Evolutionary conservation across 2,797 vertebrate species (phyloP).

Genomic region (Lindbergichthys nudifrons): DNA sequence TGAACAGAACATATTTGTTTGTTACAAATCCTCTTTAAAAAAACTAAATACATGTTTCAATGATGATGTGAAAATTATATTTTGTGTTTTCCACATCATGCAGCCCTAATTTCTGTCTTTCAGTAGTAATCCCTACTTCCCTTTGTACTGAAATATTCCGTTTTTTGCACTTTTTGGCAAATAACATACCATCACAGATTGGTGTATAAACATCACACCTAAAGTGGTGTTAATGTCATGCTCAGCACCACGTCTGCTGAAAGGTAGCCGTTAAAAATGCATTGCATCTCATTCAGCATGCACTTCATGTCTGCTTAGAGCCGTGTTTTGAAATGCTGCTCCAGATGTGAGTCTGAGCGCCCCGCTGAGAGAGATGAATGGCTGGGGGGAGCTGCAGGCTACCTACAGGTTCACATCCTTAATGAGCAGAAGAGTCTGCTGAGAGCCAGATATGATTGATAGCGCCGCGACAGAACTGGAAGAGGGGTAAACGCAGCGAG

Average conservation of each 20-base stretch:
- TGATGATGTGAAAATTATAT: too few species aligned
- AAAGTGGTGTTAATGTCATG: slow-evolving; percentile 41
- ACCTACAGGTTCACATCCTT: slow-evolving; percentile 78
- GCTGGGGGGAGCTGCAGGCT: slow-evolving; percentile 64
- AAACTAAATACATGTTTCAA: too few species aligned
- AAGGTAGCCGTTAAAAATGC: slow-evolving; percentile 48
- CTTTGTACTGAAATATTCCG: slow-evolving; percentile 4
- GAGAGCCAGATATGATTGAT: slow-evolving; percentile 78
- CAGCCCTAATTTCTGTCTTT: slow-evolving; percentile 11
- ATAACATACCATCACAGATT: slow-evolving; percentile 20
- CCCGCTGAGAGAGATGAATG: slow-evolving; percentile 77
- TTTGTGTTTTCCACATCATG: too few species aligned
- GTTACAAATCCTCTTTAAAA: too few species aligned
- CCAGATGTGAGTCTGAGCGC: slow-evolving; percentile 72
- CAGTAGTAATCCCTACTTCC: slow-evolving; percentile 12
- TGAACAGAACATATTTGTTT: too few species aligned
- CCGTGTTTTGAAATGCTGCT: slow-evolving; percentile 68
- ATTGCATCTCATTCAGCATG: slow-evolving; percentile 37
- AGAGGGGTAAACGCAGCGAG: slow-evolving; percentile 56
- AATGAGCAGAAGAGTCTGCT: slow-evolving; percentile 77
- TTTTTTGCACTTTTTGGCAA: slow-evolving; percentile 17
- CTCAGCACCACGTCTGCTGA: slow-evolving; percentile 44
- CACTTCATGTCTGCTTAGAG: slow-evolving; percentile 53
- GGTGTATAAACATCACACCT: slow-evolving; percentile 31
- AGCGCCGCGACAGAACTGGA: slow-evolving; percentile 60